phyloP scores from a whole-genome alignment of 2,888 invertebrate species.

The Zele albiditarsus region DNA sequence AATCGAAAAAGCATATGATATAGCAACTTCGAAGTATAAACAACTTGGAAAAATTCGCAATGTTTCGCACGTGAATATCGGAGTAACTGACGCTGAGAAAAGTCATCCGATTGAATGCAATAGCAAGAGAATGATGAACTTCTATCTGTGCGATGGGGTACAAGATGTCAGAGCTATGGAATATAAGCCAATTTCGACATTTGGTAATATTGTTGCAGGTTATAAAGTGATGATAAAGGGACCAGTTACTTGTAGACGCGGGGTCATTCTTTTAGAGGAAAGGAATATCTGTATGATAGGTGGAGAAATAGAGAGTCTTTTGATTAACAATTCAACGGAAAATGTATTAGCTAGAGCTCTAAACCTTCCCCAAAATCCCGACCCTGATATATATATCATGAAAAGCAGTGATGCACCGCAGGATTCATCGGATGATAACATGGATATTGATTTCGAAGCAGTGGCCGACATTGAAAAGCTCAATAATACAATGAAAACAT shows the following conservation, averaged over 20 bases:
- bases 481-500: background rate
- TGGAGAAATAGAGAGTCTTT: conserved; percentile 82
- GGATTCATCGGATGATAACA: conserved; percentile 59
- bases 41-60: conserved; percentile 73
- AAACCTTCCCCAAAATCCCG: conserved; percentile 74
- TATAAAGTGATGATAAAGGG: conserved; percentile 81
- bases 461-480: background rate
- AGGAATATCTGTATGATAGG: conserved; percentile 78
- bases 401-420: conserved; percentile 31
- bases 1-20: conserved; percentile 73
- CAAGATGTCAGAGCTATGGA: conserved; percentile 83
- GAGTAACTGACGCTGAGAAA: conserved; percentile 78
- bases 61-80: conserved; percentile 72
- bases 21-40: conserved; percentile 66
- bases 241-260: conserved; percentile 81
- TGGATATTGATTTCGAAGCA: conserved; percentile 59
- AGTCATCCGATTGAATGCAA: conserved; percentile 75
- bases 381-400: conserved; percentile 64
- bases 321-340: conserved; percentile 76
- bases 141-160: conserved; percentile 84
- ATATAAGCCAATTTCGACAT: conserved; percentile 77
- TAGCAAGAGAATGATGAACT: conserved; percentile 79
- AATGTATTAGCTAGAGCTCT: conserved; percentile 78
- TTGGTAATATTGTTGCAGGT: conserved; percentile 76
- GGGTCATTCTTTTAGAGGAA: conserved; percentile 80